phyloP scores from a whole-genome alignment of 1,140 invertebrate species.

The Ooceraea biroi region DNA sequence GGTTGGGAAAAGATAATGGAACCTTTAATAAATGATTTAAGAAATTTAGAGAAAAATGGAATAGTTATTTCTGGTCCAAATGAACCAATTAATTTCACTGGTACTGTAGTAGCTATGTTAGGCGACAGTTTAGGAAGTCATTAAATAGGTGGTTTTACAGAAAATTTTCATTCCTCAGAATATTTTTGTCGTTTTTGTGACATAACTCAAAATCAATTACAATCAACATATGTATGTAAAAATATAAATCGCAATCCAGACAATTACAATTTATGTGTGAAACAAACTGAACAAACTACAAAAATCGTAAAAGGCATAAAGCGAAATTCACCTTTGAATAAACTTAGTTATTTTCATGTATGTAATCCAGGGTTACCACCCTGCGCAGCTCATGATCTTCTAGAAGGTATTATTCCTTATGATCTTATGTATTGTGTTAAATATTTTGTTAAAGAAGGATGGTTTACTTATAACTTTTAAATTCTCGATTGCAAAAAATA shows the following conservation, averaged over 20 bases:
- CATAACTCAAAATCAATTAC: not conserved
- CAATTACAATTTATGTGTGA: not conserved
- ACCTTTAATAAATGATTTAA: conserved; percentile 2
- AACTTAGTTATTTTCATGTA: conserved; percentile 24
- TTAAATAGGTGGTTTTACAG: conserved; percentile 21
- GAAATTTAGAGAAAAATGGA: conserved; percentile 1
- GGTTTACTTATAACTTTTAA: conserved; percentile 15
- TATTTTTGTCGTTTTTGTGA: conserved; percentile 34
- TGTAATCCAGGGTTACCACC: conserved; percentile 28
- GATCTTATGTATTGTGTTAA: conserved; percentile 24
- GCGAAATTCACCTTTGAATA: conserved; percentile 5
- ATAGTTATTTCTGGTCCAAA: not conserved
- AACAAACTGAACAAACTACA: not conserved
- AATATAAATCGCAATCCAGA: conserved; percentile 10
- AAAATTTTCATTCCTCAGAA: conserved; percentile 15
- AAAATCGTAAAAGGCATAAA: conserved; percentile 34
- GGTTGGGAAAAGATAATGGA: conserved; percentile 19
- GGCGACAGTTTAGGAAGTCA: conserved; percentile 31
- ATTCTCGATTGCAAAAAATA: conserved; percentile 3
- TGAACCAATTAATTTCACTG: conserved; percentile 27
- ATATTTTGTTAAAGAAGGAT: conserved; percentile 23
- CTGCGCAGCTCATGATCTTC: conserved; percentile 26
- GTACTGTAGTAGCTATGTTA: conserved; percentile 15
- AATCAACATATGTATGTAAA: not conserved
- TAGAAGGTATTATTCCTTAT: conserved; percentile 25